A percentile compares a stretch with the other conserved stretches of the same genome.
These are phyloP conservation scores for Enteromius treurensis DNA, from an alignment of 2,797 vertebrate species.

Conservation along the genomic window DNA sequence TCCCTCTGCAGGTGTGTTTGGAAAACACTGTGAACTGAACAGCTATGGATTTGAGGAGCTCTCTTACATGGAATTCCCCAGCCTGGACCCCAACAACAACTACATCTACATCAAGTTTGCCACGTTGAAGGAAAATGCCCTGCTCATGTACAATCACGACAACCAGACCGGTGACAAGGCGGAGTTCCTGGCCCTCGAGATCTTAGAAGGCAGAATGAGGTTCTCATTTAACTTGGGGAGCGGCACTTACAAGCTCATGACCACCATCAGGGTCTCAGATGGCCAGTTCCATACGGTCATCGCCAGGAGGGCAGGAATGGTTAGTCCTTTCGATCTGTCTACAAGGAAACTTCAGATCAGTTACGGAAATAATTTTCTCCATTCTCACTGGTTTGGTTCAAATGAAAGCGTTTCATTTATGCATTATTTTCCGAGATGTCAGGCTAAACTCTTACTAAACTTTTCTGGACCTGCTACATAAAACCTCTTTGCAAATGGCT, in stretches of 20 bases:
- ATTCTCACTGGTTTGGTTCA: slow-evolving; percentile 3
- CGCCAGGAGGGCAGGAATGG: slow-evolving; percentile 95
- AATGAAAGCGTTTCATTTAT: not conserved
- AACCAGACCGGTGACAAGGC: slow-evolving; percentile 95
- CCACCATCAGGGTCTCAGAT: slow-evolving; percentile 91
- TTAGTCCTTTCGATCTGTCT: slow-evolving; percentile 69
- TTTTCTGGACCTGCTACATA: not conserved
- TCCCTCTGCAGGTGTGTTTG: slow-evolving; percentile 89
- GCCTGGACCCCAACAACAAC: slow-evolving; percentile 97
- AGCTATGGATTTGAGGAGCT: slow-evolving; percentile 97
- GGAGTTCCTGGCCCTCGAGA: slow-evolving; percentile 94
- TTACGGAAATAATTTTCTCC: not conserved
- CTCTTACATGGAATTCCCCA: slow-evolving; percentile 98
- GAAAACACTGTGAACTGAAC: slow-evolving; percentile 97
- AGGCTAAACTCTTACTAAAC: not conserved
- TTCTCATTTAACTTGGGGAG: slow-evolving; percentile 97
- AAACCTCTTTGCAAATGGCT: not conserved
- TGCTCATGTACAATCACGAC: slow-evolving; percentile 96
- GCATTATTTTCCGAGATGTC: not conserved
- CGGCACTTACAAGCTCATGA: slow-evolving; percentile 90
- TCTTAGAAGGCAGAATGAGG: slow-evolving; percentile 85
- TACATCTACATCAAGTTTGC: slow-evolving; percentile 98
- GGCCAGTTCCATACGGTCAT: slow-evolving; percentile 97
- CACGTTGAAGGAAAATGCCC: slow-evolving; percentile 87
- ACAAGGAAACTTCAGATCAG: not conserved